Conservation (phyloP, 2,797 vertebrate genomes). For the Pseudochirops cupreus region DNA sequence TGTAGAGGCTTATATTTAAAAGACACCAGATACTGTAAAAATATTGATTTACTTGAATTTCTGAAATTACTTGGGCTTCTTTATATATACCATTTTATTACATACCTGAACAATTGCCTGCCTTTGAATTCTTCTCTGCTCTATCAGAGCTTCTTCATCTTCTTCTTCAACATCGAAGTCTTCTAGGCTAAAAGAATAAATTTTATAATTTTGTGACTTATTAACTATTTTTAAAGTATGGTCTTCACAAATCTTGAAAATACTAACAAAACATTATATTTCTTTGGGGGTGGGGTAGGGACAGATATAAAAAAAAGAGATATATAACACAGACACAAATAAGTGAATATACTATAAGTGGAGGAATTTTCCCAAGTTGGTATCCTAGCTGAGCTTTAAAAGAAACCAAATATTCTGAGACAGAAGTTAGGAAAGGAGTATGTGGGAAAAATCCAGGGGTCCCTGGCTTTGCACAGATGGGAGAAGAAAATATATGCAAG, state of each 20-base stretch:
- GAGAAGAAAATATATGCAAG: not conserved
- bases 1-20: not conserved
- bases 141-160: conserved; percentile 98
- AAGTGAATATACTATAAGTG: not conserved
- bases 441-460: not conserved
- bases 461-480: not conserved
- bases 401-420: not conserved
- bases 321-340: not conserved
- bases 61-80: not conserved
- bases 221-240: conserved; percentile 7
- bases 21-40: not conserved
- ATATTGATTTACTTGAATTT: not conserved
- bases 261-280: not conserved
- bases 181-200: conserved; percentile 89
- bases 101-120: conserved; percentile 96
- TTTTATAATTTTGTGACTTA: not conserved
- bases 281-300: not conserved
- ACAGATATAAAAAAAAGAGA: not conserved
- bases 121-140: conserved; percentile 95
- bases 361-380: not conserved
- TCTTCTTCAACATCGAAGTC: conserved; percentile 98
- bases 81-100: not conserved
- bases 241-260: not conserved
- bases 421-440: not conserved
- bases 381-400: not conserved